phyloP scores from a whole-genome alignment of 2,113 vertebrate species.

The Mobula hypostoma region DNA sequence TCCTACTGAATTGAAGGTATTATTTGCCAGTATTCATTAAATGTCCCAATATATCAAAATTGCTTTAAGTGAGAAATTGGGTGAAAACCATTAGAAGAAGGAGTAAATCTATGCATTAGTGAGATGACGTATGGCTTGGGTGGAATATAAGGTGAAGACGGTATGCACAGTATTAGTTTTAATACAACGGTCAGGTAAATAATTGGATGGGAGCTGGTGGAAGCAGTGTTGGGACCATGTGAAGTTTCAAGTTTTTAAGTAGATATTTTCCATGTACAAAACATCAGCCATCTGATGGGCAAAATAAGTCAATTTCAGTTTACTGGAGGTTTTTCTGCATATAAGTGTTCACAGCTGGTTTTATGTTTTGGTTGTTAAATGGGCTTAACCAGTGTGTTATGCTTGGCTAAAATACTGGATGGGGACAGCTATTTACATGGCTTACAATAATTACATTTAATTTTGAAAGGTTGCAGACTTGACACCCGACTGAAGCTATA shows the following conservation, averaged over 20 bases:
- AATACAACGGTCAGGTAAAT: not conserved
- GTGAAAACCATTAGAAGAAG: not conserved
- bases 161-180: not conserved
- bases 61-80: not conserved
- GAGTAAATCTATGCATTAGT: not conserved
- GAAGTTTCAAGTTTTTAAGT: not conserved
- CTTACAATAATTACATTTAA: not conserved
- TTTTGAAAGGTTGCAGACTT: not conserved
- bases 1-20: not conserved
- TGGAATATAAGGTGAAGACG: not conserved
- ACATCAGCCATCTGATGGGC: not conserved
- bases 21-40: not conserved
- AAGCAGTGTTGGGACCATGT: not conserved
- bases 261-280: not conserved
- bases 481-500: not conserved
- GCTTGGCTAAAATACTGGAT: not conserved
- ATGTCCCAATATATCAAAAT: not conserved
- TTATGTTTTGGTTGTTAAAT: not conserved
- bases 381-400: conserved; percentile 9
- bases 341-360: conserved; percentile 22
- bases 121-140: not conserved
- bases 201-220: not conserved
- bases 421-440: not conserved
- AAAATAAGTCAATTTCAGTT: not conserved
- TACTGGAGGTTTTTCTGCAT: not conserved